A percentile compares a stretch with the other conserved stretches of the same genome.
Evolutionary conservation across 2,888 invertebrate species (phyloP).

Genomic region (Meliscaeva auricollis): DNA sequence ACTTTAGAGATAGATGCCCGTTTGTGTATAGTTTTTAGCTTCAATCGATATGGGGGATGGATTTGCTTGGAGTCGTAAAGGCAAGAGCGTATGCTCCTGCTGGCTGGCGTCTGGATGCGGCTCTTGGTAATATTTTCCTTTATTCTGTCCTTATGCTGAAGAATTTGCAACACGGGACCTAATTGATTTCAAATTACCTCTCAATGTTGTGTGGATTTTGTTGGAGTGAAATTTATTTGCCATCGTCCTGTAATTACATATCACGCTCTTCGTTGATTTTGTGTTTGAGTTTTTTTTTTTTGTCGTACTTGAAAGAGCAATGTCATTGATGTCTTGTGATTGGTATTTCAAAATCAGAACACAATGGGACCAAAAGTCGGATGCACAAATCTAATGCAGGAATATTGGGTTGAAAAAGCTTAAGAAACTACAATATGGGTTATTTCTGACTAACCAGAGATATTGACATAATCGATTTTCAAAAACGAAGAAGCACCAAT

Average conservation of each 20-base stretch:
- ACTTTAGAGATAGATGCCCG: constrained; percentile 57
- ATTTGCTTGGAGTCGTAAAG: constrained; percentile 35
- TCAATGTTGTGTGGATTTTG: constrained; percentile 69
- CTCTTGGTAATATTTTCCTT: constrained; percentile 1
- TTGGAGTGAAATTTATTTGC: constrained; percentile 72
- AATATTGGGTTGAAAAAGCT: too few species aligned
- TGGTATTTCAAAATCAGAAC: constrained; percentile 18
- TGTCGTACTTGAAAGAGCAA: constrained; percentile 18
- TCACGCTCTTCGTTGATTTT: constrained; percentile 66
- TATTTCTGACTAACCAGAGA: too few species aligned
- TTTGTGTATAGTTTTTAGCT: neutral
- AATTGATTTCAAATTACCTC: constrained; percentile 75
- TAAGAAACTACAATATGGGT: too few species aligned
- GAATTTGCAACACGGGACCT: constrained; percentile 70
- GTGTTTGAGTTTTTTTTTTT: constrained; percentile 62
- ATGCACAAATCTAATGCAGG: neutral
- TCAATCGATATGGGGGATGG: constrained; percentile 15
- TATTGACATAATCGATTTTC: too few species aligned
- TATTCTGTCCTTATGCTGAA: constrained; percentile 21
- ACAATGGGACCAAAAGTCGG: constrained; percentile 33
- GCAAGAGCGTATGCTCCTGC: constrained; percentile 1
- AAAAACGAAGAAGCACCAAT: too few species aligned
- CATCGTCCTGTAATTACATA: constrained; percentile 71
- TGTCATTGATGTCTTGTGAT: neutral
- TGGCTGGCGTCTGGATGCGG: constrained; percentile 1